Base-by-base conservation (phyloP, 2,888 invertebrate genomes). In the Uropetala carovei region DNA sequence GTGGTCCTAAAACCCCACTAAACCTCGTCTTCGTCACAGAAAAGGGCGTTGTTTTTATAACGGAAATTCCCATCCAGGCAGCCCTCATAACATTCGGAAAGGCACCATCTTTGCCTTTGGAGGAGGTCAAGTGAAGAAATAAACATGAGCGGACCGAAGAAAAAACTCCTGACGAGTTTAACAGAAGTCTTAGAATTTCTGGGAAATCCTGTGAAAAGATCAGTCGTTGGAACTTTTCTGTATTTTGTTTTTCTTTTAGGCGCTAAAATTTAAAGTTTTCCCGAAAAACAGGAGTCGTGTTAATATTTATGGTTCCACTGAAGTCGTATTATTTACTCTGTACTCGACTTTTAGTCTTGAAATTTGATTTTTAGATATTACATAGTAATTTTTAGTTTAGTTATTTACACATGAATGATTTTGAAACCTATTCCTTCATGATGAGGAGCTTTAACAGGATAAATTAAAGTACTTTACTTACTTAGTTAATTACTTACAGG, bases 121-220 rank as follows among this genome's bases (percentile, higher is more conserved):
- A 75, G 11, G 75, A 75, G 75, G 75, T 75, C 75, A 75, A 75
- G 22, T 27, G 75, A 75, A 75, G 75, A 75, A 75, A 75, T 75
- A 75, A 75, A 75, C 75, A 75, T 8, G 75, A 8, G 75, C 13
- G 22, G 27, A 27, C 13, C 75, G 22, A 68, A 68, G 68, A n/a
- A 75, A 75, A 75, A 75, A 75, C 75, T 11, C 27, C 8, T 75
- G 75, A 75, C 75, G 75, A 75, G 75, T 75, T 75, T n/a, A 75
- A 75, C 75, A 75, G 75, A 13, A 75, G 75, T 27, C 22, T 75
- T 14, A n/a, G 75, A 22, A 27, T 75, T 75, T 22, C 22, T 22
- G 18, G 75, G 75, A 27, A 27, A 27, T 75, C 75, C 22, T 27
- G 75, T 75, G 27, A 27, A 27, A 75, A 75, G 22, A 14, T 14